Evolutionary conservation across 2,888 invertebrate genomes (phyloP), one percentile per base, ranked within the genome.

Genomic region (Opisthograptis luteolata): DNA sequence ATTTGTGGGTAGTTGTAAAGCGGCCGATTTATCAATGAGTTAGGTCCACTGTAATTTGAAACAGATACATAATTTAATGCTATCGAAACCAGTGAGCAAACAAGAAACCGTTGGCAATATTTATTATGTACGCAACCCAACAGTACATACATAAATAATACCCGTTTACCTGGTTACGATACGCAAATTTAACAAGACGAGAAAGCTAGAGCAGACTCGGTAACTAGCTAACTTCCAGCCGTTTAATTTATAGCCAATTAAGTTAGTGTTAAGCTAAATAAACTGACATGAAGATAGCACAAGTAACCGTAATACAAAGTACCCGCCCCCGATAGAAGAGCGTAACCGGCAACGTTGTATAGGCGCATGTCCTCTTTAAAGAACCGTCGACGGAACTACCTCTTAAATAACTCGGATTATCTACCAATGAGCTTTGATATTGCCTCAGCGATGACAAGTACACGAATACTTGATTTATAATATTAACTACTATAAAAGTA

Each of bases 161-260:
- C 58, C 42, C 55, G 62, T 75, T 70, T 71, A 71, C 62, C 66
- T 56, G 67, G 62, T 64, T 64, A 66, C 70, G 67, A 70, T 70
- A 78, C 65, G 63, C 66, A 75, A 68, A 77, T 74, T 73, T 75
- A 79, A 74, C 75, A 70, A 74, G 74, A 76, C 71, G 68, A 74
- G 75, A 75, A 74, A 81, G 74, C 73, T 70, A 74, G 70, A 64
- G 72, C 71, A 67, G 61, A 70, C 64, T 68, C 70, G 58, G 75
- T 76, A 80, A 82, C 80, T 74, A 76, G 82, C 78, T 76, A 80
- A 82, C 79, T 81, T 79, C 73, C 79, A 73, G 73, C 70, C 52
- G 68, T 70, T 79, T 84, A 86, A 89, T 87, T 88, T 88, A 89
- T 84, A 76, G 87, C 84, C 88, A 89, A 89, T 89, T 87, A 88